Evolutionary conservation across 2,797 vertebrate genomes (phyloP).

Genomic region (Neosilurus hyrtlii): DNA sequence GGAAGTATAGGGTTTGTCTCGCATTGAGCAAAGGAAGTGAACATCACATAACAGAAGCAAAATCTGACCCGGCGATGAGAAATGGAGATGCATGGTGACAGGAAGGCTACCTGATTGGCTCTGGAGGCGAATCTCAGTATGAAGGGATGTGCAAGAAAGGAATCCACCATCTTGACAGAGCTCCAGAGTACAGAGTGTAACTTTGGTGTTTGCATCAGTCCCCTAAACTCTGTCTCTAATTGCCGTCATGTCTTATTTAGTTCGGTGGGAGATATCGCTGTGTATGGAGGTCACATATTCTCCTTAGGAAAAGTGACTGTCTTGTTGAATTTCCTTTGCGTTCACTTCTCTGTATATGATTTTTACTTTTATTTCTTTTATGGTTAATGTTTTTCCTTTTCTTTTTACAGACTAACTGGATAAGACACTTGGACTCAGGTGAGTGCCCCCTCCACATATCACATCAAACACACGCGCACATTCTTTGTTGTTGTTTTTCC

Average conservation of each 20-base stretch:
- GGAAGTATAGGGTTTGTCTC: constrained; percentile 28
- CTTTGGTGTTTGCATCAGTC: neutral
- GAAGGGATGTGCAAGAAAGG: neutral
- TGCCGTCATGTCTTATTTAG: constrained; percentile 21
- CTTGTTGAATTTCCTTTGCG: constrained; percentile 14
- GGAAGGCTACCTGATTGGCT: neutral
- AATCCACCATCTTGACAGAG: neutral
- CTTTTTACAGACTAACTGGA: constrained; percentile 13
- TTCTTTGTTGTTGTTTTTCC: constrained; percentile 20
- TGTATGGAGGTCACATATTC: constrained; percentile 25
- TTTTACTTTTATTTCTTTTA: neutral
- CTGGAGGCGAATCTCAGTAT: neutral
- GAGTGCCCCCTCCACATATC: neutral
- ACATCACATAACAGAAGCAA: constrained; percentile 7
- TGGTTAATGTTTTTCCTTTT: neutral
- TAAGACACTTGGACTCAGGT: constrained; percentile 9
- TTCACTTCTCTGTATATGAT: neutral
- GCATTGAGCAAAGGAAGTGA: neutral
- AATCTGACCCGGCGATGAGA: neutral
- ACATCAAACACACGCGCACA: neutral
- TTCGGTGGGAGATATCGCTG: neutral
- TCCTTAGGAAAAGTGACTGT: constrained; percentile 5
- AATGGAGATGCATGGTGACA: neutral
- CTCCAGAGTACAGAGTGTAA: neutral
- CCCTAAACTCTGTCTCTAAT: constrained; percentile 4